A percentile compares a stretch with the other conserved stretches of the same genome.
Evolutionary conservation across 2,113 vertebrate genomes (phyloP).

Genomic region (Petrocephalus microphthalmus): DNA sequence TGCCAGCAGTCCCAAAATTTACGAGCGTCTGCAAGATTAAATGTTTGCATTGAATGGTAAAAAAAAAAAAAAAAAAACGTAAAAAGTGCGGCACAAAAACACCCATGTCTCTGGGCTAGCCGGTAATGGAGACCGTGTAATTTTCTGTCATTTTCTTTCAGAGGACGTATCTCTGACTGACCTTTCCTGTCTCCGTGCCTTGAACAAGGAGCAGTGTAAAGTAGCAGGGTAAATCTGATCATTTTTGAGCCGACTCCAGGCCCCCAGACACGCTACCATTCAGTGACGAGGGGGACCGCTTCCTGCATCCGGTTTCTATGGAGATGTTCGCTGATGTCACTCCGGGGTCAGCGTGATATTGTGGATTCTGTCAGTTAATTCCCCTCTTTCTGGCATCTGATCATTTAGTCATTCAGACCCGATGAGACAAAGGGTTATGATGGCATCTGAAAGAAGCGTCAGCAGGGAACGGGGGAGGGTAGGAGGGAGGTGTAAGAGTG

Average conservation of each 20-base stretch:
- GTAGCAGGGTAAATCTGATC: neutral
- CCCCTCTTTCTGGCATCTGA: slow-evolving; percentile 23
- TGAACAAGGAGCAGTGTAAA: neutral
- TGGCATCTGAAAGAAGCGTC: neutral
- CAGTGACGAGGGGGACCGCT: slow-evolving; percentile 31
- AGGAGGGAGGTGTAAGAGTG: too few relatives aligned
- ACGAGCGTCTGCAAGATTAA: neutral
- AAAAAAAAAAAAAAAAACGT: neutral
- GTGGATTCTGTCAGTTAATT: slow-evolving; percentile 31
- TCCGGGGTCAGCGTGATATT: slow-evolving; percentile 28
- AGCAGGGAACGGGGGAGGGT: neutral
- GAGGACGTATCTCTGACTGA: neutral
- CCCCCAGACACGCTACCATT: slow-evolving; percentile 17
- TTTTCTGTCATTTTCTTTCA: neutral
- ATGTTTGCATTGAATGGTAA: neutral
- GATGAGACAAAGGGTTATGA: neutral
- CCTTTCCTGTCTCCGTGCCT: neutral
- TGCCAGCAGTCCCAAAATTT: neutral
- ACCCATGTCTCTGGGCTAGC: neutral
- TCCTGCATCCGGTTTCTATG: slow-evolving; percentile 58
- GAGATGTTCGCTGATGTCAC: slow-evolving; percentile 38
- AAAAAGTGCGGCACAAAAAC: neutral
- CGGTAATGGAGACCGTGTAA: slow-evolving; percentile 8
- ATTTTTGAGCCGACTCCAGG: neutral
- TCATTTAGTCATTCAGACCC: neutral